Percentiles rank a stretch among this genome's conserved stretches.
Conservation (phyloP, 2,113 vertebrate genomes). For the Leucoraja erinaceus region DNA sequence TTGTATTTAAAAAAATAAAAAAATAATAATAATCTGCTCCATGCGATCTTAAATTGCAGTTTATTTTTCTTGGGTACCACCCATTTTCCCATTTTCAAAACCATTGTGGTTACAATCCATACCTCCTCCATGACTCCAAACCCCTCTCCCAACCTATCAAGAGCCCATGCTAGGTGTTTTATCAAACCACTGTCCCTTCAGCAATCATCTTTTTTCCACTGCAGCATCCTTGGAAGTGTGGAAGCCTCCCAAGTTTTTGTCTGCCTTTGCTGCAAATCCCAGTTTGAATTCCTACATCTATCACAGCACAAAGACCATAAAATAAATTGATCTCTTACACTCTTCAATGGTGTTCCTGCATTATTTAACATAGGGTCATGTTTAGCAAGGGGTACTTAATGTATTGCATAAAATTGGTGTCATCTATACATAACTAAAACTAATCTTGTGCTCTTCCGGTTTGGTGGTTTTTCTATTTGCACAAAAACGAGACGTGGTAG, state of each 20-base stretch:
- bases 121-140: too few species aligned
- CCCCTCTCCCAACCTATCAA: neutral
- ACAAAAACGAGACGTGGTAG: too few species aligned
- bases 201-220: neutral
- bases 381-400: too few species aligned
- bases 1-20: neutral
- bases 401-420: neutral
- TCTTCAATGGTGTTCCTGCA: neutral
- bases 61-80: neutral
- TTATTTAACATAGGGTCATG: neutral
- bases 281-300: neutral
- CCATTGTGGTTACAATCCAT: too few species aligned
- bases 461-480: too few species aligned
- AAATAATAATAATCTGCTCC: too few species aligned
- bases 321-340: neutral
- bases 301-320: neutral
- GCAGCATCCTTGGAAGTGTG: neutral
- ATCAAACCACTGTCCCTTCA: neutral
- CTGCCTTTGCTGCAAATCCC: neutral
- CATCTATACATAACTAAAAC: too few species aligned
- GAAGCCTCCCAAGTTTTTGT: neutral
- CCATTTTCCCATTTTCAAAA: neutral
- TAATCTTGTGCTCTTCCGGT: too few species aligned
- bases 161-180: neutral
- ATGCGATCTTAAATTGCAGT: neutral